Base-by-base conservation (phyloP, 1,140 invertebrate species). In the Anastatus disparis region DNA sequence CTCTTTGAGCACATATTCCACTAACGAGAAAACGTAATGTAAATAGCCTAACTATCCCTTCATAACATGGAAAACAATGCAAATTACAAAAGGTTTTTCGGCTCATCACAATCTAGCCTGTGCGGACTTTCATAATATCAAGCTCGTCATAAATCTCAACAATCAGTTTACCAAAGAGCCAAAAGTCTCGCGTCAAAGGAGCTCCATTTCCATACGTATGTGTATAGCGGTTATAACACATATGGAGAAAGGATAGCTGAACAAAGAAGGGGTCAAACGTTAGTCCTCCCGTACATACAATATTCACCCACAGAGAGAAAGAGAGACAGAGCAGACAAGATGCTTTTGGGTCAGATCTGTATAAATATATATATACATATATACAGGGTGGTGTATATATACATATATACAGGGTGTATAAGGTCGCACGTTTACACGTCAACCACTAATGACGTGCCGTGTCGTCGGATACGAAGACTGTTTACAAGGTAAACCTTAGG, bases 401-500 rank as follows among this genome's bases (percentile, higher is more conserved):
- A n/a, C n/a, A n/a, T n/a, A n/a, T n/a, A 53, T 29, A 65, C 17
- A 26, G 31, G 50, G 26, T 26, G 31, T 68, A 71, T 70, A 73
- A 59, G 59, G 63, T 71, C 72, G 71, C n/a, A n/a, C 76, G 76
- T 80, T 82, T 82, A 76, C 77, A 75, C 74, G 74, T 63, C 75
- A 69, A 73, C 77, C 81, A 78, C 79, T 83, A 83, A 84, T 84
- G 82, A 84, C 78, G 78, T 70, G 66, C 74, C 76, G 75, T 81
- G 80, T 82, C 76, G 78, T 74, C 78, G 75, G 74, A 75, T 75
- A 76, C 77, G 75, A 75, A n/a, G 44, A 70, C 74, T 83, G 82
- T 84, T 84, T 83, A 78, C 81, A 79, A 63, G 78, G 81, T 78
- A 84, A 84, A 82, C 82, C 78, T n/a, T n/a, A 50, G 75, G 71